phyloP scores from a whole-genome alignment of 2,113 vertebrate genomes.

The Pomatorhinus ruficollis region DNA sequence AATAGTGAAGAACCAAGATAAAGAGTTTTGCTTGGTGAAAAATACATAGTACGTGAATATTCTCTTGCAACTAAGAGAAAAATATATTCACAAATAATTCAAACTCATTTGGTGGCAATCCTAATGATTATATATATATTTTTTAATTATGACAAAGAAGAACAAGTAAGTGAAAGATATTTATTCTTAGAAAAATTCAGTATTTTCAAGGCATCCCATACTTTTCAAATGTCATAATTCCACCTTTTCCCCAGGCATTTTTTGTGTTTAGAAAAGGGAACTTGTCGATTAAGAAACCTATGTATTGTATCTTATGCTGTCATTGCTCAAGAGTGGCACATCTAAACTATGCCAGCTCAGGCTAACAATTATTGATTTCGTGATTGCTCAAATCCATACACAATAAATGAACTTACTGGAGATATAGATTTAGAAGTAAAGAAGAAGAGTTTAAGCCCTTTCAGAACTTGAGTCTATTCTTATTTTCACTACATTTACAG shows the following conservation, averaged over 20 bases:
- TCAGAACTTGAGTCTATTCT: not conserved
- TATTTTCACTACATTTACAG: slow-evolving; percentile 22
- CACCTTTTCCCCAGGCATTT: not conserved
- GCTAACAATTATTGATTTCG: slow-evolving; percentile 11
- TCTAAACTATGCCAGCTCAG: slow-evolving; percentile 4
- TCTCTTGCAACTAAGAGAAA: not conserved
- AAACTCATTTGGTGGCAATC: not conserved
- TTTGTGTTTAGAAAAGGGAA: not conserved
- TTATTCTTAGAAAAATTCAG: not conserved
- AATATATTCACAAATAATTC: not conserved
- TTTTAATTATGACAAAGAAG: not conserved
- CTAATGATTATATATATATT: not conserved
- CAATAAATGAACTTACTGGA: slow-evolving; percentile 25
- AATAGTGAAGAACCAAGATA: not conserved
- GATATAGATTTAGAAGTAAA: not conserved
- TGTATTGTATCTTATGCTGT: not conserved
- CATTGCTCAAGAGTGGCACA: not conserved
- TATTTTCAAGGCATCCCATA: not conserved
- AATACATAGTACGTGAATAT: not conserved
- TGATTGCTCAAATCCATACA: not conserved
- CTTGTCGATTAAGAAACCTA: not conserved
- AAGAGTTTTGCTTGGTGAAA: not conserved
- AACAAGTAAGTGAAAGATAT: not conserved
- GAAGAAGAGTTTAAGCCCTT: slow-evolving; percentile 14
- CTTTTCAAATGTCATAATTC: not conserved